Evolutionary conservation across 1,140 invertebrate genomes (phyloP).

Genomic region (Lucilia cuprina): DNA sequence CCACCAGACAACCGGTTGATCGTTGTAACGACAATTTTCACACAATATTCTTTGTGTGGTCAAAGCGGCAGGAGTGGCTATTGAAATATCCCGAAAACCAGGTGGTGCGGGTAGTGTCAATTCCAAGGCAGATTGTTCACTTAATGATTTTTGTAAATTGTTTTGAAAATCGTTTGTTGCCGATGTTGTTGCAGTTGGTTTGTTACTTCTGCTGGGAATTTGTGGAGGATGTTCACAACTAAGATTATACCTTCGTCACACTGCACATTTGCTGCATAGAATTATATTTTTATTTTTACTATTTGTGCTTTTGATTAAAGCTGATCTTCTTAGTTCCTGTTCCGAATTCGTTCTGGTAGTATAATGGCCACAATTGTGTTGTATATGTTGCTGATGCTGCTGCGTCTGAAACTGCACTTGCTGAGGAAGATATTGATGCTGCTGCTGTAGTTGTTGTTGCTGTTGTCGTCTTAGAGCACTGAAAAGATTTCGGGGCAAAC

Average conservation of each 20-base stretch:
- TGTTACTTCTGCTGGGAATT: background rate
- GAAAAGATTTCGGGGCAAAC: slow-evolving; percentile 21
- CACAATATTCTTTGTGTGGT: slow-evolving; percentile 51
- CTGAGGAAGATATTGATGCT: slow-evolving; percentile 22
- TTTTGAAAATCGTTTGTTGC: background rate
- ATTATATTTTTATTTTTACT: slow-evolving; percentile 43
- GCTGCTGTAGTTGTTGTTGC: slow-evolving; percentile 39
- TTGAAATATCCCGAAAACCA: slow-evolving; percentile 12
- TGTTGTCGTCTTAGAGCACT: slow-evolving; percentile 34
- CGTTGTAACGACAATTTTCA: slow-evolving; percentile 56
- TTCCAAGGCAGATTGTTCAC: background rate
- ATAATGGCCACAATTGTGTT: background rate
- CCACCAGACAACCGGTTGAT: slow-evolving; percentile 60
- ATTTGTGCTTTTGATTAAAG: slow-evolving; percentile 36
- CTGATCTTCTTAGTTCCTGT: slow-evolving; percentile 36
- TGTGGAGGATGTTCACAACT: slow-evolving; percentile 55
- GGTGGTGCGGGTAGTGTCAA: background rate
- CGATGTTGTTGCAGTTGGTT: background rate
- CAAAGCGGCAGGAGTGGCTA: slow-evolving; percentile 37
- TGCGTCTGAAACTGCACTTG: background rate
- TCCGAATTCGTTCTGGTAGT: slow-evolving; percentile 29
- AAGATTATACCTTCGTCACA: slow-evolving; percentile 62
- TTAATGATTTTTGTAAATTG: background rate
- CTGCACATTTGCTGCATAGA: slow-evolving; percentile 58
- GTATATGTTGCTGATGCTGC: slow-evolving; percentile 18